Percentiles rank a stretch among this genome's conserved stretches.
Conservation (phyloP, 2,113 vertebrate genomes). For the Rhinoderma darwinii region DNA sequence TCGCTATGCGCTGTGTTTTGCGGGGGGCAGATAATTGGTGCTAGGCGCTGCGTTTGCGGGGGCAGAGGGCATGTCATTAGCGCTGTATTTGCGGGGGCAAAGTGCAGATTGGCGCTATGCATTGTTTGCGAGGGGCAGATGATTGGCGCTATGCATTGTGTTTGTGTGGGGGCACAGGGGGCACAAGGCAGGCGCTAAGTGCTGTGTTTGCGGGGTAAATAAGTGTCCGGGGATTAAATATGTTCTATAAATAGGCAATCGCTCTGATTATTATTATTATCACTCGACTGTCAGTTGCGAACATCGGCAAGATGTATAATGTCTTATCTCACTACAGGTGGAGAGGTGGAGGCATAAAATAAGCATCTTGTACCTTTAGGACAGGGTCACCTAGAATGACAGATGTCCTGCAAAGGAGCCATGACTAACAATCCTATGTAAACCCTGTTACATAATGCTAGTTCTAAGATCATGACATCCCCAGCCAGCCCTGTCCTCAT, state of each 20-base stretch:
- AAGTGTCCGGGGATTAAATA: not conserved
- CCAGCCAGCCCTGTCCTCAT: not conserved
- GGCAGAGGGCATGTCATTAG: too few relatives aligned
- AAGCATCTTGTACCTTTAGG: not conserved
- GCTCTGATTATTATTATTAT: not conserved
- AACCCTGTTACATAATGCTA: conserved; percentile 18
- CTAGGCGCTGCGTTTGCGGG: too few relatives aligned
- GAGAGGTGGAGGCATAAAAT: too few relatives aligned
- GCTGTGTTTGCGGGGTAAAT: too few relatives aligned
- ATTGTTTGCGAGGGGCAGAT: not conserved
- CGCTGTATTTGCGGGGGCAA: not conserved
- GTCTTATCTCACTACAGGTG: not conserved
- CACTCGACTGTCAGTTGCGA: not conserved
- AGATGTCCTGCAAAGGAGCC: not conserved
- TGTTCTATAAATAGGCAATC: conserved; percentile 28
- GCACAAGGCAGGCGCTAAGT: not conserved
- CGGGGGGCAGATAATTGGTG: too few relatives aligned
- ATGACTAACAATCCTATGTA: not conserved
- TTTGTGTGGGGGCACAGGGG: not conserved
- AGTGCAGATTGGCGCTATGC: not conserved
- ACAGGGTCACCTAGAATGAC: not conserved
- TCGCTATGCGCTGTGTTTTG: not conserved
- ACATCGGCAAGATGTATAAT: not conserved
- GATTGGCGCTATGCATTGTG: too few relatives aligned
- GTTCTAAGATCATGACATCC: not conserved